Conservation (phyloP, 2,888 invertebrate species). For the Bugulina stolonifera region DNA sequence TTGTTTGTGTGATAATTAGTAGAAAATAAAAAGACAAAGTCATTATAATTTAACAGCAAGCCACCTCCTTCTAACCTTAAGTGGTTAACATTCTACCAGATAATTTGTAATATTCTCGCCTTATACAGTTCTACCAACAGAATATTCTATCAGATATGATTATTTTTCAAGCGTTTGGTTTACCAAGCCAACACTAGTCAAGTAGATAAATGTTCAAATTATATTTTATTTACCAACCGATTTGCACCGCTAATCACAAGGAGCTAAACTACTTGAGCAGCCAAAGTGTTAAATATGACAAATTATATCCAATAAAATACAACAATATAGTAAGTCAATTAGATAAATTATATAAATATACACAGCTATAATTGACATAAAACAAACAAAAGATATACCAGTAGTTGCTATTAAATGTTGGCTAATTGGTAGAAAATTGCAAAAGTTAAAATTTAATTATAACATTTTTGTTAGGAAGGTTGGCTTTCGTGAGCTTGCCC, state of each 20-base stretch:
- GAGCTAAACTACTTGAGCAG: neutral
- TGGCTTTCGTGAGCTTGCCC: too few species aligned
- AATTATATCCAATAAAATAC: neutral
- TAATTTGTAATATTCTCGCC: neutral
- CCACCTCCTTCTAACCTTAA: too few species aligned
- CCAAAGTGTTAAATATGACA: neutral
- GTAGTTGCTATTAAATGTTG: too few species aligned
- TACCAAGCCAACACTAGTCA: neutral
- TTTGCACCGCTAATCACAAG: neutral
- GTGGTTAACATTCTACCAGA: neutral
- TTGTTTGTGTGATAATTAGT: conserved; percentile 18
- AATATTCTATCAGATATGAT: neutral
- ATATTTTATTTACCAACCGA: neutral
- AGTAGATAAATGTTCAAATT: neutral
- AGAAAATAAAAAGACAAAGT: conserved; percentile 13
- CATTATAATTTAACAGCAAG: neutral
- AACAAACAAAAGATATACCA: too few species aligned
- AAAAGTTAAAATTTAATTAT: too few species aligned
- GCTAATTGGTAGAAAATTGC: too few species aligned
- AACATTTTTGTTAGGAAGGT: too few species aligned
- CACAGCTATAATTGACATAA: too few species aligned
- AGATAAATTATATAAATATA: too few species aligned
- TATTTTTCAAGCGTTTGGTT: neutral
- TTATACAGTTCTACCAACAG: neutral
- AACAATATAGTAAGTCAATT: neutral